Percentiles rank a stretch among this genome's conserved stretches.
Evolutionary conservation across 2,888 invertebrate genomes (phyloP).

Genomic region (Pseudolycoriella hygida): DNA sequence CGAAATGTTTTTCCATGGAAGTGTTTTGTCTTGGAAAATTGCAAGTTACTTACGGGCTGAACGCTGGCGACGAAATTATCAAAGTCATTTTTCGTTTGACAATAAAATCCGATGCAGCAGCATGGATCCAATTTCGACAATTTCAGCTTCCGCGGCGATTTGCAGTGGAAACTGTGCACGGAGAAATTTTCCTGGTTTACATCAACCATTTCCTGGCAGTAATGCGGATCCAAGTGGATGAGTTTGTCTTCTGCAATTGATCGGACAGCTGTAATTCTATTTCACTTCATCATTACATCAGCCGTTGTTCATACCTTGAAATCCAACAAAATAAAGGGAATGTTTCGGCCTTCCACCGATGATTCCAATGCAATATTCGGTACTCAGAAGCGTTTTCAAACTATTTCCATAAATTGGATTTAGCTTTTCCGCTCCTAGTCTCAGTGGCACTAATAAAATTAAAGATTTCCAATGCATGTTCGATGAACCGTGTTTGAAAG

Average conservation of each 20-base stretch:
- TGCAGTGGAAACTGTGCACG: conserved; percentile 65
- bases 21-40: too few species aligned
- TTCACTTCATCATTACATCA: too few species aligned
- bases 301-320: conserved; percentile 39
- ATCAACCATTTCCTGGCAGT: conserved; percentile 81
- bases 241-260: conserved; percentile 57
- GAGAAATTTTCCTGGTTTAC: conserved; percentile 64
- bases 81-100: conserved; percentile 57
- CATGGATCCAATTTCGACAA: conserved; percentile 81
- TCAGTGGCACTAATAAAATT: conserved; percentile 66
- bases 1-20: too few species aligned
- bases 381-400: conserved; percentile 58
- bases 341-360: conserved; percentile 88
- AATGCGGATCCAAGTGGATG: conserved; percentile 87
- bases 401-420: conserved; percentile 74
- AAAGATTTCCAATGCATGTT: conserved; percentile 48
- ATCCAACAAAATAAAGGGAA: conserved; percentile 85
- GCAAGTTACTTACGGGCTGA: conserved; percentile 33
- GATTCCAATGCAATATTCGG: conserved; percentile 73
- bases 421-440: conserved; percentile 72
- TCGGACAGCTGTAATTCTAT: too few species aligned
- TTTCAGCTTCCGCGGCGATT: conserved; percentile 69
- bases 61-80: conserved; percentile 53
- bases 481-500: conserved; percentile 1
- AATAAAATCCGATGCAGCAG: conserved; percentile 81